These are phyloP conservation scores for Leptothorax acervorum DNA, from an alignment of 2,888 invertebrate species.

Conservation along the genomic window DNA sequence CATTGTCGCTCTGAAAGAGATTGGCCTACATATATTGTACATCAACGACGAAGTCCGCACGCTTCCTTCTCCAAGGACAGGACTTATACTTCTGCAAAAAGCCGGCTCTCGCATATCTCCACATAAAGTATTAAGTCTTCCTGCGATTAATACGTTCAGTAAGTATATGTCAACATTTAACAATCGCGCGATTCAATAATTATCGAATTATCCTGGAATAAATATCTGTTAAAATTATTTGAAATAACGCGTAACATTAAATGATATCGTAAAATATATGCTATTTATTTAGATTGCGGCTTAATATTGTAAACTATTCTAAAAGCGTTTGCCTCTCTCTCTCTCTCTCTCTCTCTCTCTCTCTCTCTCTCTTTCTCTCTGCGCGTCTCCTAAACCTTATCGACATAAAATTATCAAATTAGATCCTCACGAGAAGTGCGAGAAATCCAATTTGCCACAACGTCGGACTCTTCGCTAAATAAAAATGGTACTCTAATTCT, in stretches of 20 bases:
- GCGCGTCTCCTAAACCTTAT: not conserved
- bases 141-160: not conserved
- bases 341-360: not conserved
- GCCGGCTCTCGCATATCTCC: not conserved
- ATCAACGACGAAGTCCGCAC: not conserved
- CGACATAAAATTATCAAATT: slow-evolving; percentile 36
- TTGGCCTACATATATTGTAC: slow-evolving; percentile 51
- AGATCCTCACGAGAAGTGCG: not conserved
- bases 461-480: slow-evolving; percentile 1
- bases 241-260: slow-evolving; percentile 17
- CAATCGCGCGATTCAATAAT: slow-evolving; percentile 11
- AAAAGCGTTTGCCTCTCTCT: not conserved
- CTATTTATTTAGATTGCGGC: slow-evolving; percentile 8
- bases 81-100: not conserved
- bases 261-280: not conserved
- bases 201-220: slow-evolving; percentile 1
- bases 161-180: not conserved
- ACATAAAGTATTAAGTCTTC: slow-evolving; percentile 25
- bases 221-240: slow-evolving; percentile 29
- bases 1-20: slow-evolving; percentile 48
- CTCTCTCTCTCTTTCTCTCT: not conserved
- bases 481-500: slow-evolving; percentile 21
- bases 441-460: slow-evolving; percentile 27
- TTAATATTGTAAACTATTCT: not conserved
- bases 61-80: slow-evolving; percentile 4